Conservation (phyloP, 53 echinoderm and acorn worm species). For the Temnopleurus reevesii region DNA sequence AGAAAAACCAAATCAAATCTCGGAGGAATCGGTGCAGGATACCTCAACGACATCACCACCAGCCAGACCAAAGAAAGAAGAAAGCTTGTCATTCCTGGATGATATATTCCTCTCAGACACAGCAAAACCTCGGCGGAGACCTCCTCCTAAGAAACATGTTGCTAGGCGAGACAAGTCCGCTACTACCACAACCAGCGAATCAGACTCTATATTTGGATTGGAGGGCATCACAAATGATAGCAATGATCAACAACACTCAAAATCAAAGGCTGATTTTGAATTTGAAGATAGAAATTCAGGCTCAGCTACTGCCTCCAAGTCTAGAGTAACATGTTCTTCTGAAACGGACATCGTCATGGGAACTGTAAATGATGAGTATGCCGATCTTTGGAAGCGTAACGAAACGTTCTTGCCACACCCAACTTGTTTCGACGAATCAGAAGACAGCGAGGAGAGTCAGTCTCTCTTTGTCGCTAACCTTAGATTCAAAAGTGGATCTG, state of each 20-base stretch:
- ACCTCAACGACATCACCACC: not conserved
- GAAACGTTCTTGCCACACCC: constrained; percentile 24
- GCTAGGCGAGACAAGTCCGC: not conserved
- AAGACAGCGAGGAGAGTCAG: constrained; percentile 15
- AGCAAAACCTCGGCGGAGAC: constrained; percentile 25
- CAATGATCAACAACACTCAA: not conserved
- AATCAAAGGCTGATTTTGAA: not conserved
- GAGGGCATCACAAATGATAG: not conserved
- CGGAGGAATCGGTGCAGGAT: not conserved
- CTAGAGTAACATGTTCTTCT: not conserved
- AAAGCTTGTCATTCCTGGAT: constrained; percentile 82
- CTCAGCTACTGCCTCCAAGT: not conserved
- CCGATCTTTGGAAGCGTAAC: constrained; percentile 42
- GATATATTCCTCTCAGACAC: constrained; percentile 72
- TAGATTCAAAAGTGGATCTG: constrained; percentile 15
- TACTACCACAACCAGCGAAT: not conserved
- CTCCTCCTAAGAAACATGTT: constrained; percentile 65
- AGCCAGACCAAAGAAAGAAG: constrained; percentile 5
- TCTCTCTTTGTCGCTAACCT: constrained; percentile 31
- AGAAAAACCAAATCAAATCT: not conserved
- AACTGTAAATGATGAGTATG: not conserved
- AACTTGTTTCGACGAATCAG: constrained; percentile 12
- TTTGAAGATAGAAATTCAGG: not conserved
- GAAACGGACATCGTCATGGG: not conserved
- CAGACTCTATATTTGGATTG: not conserved